Percentiles rank a stretch among this genome's conserved stretches.
Evolutionary conservation across 2,888 invertebrate species (phyloP).

Genomic region (Clunio marinus): DNA sequence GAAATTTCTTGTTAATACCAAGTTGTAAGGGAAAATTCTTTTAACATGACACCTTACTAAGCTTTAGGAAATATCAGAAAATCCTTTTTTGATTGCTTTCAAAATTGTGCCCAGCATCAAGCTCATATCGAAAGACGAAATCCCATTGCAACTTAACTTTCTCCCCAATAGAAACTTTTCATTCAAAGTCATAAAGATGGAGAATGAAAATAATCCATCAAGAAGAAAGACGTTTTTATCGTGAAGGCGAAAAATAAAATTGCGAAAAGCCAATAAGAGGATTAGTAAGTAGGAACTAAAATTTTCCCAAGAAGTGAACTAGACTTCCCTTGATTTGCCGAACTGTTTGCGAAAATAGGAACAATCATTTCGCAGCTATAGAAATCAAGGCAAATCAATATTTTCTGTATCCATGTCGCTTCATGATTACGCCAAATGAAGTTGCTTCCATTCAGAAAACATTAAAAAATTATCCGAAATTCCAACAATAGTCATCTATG

Average conservation of each 20-base stretch:
- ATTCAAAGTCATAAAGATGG: not conserved
- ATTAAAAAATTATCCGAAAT: not conserved
- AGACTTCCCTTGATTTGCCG: conserved; percentile 23
- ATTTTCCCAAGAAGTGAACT: not conserved
- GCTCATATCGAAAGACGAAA: too few relatives aligned
- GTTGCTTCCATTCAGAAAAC: conserved; percentile 33
- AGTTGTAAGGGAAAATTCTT: too few relatives aligned
- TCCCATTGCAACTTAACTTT: too few relatives aligned
- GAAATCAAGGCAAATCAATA: conserved; percentile 26
- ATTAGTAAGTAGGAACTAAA: not conserved
- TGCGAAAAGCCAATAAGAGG: conserved; percentile 10
- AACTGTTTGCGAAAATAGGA: conserved; percentile 13
- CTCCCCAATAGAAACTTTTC: not conserved
- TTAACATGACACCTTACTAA: not conserved
- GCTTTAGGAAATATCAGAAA: not conserved
- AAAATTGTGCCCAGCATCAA: not conserved
- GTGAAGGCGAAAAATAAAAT: conserved; percentile 1
- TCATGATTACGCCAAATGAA: conserved; percentile 5
- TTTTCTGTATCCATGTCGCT: conserved; percentile 27
- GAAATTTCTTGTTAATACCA: not conserved
- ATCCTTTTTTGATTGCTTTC: conserved; percentile 25
- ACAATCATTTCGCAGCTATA: not conserved
- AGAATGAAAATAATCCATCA: not conserved
- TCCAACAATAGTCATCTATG: not conserved
- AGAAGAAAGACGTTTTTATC: too few relatives aligned